These are phyloP conservation scores for western clawed frog (Xenopus tropicalis) DNA, from an alignment of 2,113 vertebrate species.

Conservation along the genomic window DNA sequence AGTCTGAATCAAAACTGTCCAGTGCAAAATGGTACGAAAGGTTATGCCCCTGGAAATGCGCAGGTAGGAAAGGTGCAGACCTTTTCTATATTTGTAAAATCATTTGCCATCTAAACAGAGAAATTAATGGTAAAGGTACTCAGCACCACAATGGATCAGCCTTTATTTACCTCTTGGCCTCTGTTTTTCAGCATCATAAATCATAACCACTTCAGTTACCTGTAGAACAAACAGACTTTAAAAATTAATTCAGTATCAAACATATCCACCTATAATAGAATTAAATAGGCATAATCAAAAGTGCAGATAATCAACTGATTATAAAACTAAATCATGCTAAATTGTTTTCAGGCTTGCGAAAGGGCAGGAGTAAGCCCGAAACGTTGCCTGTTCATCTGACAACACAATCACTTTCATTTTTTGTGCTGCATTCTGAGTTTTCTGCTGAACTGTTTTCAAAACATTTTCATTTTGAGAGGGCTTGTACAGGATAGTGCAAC, in stretches of 20 bases:
- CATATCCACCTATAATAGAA: too few relatives aligned
- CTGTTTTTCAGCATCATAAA: conserved; percentile 99
- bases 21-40: conserved; percentile 16
- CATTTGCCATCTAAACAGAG: conserved; percentile 95
- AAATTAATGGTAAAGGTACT: conserved; percentile 64
- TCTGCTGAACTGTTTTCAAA: too few relatives aligned
- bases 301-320: too few relatives aligned
- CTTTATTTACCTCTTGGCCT: conserved; percentile 97
- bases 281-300: too few relatives aligned
- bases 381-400: too few relatives aligned
- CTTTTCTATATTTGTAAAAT: conserved; percentile 57
- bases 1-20: conserved; percentile 5
- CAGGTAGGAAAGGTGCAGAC: conserved; percentile 22
- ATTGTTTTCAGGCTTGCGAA: too few relatives aligned
- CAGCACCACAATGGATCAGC: conserved; percentile 81
- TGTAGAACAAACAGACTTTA: conserved; percentile 62
- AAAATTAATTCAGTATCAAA: neutral
- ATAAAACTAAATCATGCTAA: too few relatives aligned
- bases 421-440: too few relatives aligned
- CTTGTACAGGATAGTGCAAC: too few relatives aligned
- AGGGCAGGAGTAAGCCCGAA: too few relatives aligned
- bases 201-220: conserved; percentile 99
- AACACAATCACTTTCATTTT: too few relatives aligned
- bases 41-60: neutral
- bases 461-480: too few relatives aligned